Conservation (phyloP, 2,888 invertebrate species). For the Podabrus alpinus region DNA sequence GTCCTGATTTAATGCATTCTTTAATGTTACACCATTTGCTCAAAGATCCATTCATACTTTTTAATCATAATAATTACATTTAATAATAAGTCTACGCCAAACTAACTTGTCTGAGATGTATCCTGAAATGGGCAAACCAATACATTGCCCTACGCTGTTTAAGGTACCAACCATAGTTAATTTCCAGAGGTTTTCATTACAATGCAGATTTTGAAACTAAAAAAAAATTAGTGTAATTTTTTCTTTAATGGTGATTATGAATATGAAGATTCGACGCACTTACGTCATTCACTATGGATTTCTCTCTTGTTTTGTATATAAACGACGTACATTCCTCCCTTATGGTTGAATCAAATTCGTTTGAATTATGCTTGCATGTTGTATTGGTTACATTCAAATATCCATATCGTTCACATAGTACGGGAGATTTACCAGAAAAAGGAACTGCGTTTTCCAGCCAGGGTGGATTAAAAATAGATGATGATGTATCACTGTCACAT, state of each 20-base stretch:
- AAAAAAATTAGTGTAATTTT: too few species aligned
- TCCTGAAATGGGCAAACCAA: slow-evolving; percentile 58
- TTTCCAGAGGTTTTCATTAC: slow-evolving; percentile 70
- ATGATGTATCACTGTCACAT: slow-evolving; percentile 56
- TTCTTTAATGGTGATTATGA: too few species aligned
- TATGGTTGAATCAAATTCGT: slow-evolving; percentile 36
- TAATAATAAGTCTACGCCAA: not conserved
- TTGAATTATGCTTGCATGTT: slow-evolving; percentile 39
- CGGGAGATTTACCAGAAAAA: slow-evolving; percentile 40
- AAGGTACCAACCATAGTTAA: slow-evolving; percentile 42
- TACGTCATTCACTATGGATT: slow-evolving; percentile 50
- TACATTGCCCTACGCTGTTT: not conserved
- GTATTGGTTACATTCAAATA: slow-evolving; percentile 9
- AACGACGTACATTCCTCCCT: slow-evolving; percentile 41
- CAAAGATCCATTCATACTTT: too few species aligned
- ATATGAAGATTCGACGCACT: too few species aligned
- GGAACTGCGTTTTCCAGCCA: slow-evolving; percentile 52
- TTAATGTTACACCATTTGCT: too few species aligned
- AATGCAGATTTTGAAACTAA: slow-evolving; percentile 68
- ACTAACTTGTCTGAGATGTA: slow-evolving; percentile 68
- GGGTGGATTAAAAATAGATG: slow-evolving; percentile 38
- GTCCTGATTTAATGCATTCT: too few species aligned
- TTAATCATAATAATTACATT: too few species aligned
- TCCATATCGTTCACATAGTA: slow-evolving; percentile 38
- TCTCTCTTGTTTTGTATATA: slow-evolving; percentile 46